Conservation (phyloP, 2,797 vertebrate genomes). For the Potorous gilbertii region DNA sequence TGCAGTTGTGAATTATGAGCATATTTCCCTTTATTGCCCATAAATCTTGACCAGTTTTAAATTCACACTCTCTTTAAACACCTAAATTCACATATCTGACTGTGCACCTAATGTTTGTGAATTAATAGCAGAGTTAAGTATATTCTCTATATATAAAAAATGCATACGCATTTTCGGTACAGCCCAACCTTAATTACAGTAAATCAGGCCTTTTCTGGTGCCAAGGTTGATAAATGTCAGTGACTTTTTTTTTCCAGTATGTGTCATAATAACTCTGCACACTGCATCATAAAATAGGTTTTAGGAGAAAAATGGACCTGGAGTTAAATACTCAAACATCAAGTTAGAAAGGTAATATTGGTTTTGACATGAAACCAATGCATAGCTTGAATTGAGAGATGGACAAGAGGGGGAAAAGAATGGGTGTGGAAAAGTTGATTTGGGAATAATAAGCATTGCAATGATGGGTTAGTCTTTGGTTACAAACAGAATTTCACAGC, state of each 20-base stretch:
- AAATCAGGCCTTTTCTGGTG: slow-evolving; percentile 42
- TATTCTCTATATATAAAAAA: slow-evolving; percentile 63
- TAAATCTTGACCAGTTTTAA: slow-evolving; percentile 73
- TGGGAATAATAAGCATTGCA: not conserved
- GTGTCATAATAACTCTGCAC: slow-evolving; percentile 44
- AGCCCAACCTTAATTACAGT: slow-evolving; percentile 69
- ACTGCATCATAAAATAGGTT: slow-evolving; percentile 42
- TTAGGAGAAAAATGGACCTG: slow-evolving; percentile 48
- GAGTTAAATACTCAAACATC: slow-evolving; percentile 12
- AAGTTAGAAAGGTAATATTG: slow-evolving; percentile 61
- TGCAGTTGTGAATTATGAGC: slow-evolving; percentile 64
- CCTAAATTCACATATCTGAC: slow-evolving; percentile 47
- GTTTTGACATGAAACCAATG: slow-evolving; percentile 67
- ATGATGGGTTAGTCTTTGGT: not conserved
- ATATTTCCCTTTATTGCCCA: slow-evolving; percentile 61
- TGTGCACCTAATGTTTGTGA: slow-evolving; percentile 55
- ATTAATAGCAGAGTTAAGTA: slow-evolving; percentile 68
- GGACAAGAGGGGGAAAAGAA: slow-evolving; percentile 5
- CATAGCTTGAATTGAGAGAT: slow-evolving; percentile 33
- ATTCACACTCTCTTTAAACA: slow-evolving; percentile 57
- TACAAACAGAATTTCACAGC: slow-evolving; percentile 22
- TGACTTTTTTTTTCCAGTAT: slow-evolving; percentile 37
- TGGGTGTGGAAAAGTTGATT: slow-evolving; percentile 23
- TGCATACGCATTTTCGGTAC: slow-evolving; percentile 53
- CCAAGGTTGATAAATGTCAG: slow-evolving; percentile 48